Conservation (phyloP, 2,888 invertebrate species). For the Lepidochrysops patricia region DNA sequence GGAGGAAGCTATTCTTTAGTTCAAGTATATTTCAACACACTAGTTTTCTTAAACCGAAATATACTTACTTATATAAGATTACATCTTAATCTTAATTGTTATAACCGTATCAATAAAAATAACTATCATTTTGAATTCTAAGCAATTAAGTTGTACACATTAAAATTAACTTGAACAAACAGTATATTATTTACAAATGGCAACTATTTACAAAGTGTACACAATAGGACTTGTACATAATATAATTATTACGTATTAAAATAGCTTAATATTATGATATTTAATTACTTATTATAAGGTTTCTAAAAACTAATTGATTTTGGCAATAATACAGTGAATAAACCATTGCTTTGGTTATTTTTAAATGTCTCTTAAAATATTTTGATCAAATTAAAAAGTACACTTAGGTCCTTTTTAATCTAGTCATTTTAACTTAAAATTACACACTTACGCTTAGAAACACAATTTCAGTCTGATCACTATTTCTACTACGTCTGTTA, state of each 20-base stretch:
- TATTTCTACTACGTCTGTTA: constrained; percentile 9
- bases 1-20: constrained; percentile 20
- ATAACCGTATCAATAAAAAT: not conserved
- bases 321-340: constrained; percentile 21
- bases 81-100: not conserved
- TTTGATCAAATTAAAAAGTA: constrained; percentile 52
- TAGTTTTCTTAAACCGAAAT: not conserved
- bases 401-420: constrained; percentile 46
- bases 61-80: not conserved
- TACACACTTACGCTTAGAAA: constrained; percentile 17
- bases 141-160: not conserved
- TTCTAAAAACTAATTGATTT: constrained; percentile 6
- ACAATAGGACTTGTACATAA: constrained; percentile 10
- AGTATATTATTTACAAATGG: constrained; percentile 6
- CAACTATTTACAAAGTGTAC: constrained; percentile 16
- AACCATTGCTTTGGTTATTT: constrained; percentile 43
- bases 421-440: constrained; percentile 29
- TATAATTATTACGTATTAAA: not conserved
- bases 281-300: not conserved
- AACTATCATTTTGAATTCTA: not conserved
- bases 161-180: not conserved
- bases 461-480: constrained; percentile 15
- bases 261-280: not conserved
- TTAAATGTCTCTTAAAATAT: constrained; percentile 19
- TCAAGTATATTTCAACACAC: constrained; percentile 14